These are phyloP conservation scores for Phylloscopus trochiloides DNA, from an alignment of 2,113 vertebrate genomes.

Conservation along the genomic window DNA sequence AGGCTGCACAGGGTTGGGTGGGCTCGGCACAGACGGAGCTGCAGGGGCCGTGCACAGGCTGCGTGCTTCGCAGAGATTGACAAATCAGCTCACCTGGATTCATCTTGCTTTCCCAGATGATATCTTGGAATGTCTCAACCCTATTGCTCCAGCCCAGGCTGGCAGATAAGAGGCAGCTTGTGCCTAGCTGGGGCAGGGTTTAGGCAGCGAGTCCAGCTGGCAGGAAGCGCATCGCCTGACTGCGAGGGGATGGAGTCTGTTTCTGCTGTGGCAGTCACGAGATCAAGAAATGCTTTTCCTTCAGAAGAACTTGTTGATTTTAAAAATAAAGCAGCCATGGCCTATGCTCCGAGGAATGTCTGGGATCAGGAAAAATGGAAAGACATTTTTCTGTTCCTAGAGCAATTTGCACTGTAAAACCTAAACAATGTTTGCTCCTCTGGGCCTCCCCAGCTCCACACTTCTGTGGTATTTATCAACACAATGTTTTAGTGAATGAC, in stretches of 20 bases:
- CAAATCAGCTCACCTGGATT: neutral
- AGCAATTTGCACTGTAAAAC: neutral
- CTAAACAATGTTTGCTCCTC: neutral
- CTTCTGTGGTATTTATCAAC: neutral
- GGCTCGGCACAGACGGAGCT: accelerated
- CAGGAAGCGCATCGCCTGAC: neutral
- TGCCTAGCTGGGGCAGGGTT: neutral
- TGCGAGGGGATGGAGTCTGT: neutral
- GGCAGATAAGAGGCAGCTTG: neutral
- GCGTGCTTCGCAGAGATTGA: accelerated
- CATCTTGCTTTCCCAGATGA: neutral
- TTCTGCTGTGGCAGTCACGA: neutral
- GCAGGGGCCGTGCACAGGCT: neutral
- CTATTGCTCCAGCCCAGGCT: neutral
- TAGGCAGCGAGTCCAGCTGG: neutral
- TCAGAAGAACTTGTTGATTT: slow-evolving; percentile 43
- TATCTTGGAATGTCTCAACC: neutral
- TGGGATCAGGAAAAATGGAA: neutral
- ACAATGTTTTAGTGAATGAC: neutral
- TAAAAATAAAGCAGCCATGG: slow-evolving; percentile 13
- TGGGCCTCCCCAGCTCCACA: neutral
- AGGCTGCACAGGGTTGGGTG: neutral
- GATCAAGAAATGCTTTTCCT: slow-evolving; percentile 15
- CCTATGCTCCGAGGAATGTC: slow-evolving; percentile 34
- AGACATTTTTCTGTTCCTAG: neutral